A percentile compares a stretch with the other conserved stretches of the same genome.
Conservation (phyloP, 2,797 vertebrate species). For the Acrossocheilus wenchowensis region DNA sequence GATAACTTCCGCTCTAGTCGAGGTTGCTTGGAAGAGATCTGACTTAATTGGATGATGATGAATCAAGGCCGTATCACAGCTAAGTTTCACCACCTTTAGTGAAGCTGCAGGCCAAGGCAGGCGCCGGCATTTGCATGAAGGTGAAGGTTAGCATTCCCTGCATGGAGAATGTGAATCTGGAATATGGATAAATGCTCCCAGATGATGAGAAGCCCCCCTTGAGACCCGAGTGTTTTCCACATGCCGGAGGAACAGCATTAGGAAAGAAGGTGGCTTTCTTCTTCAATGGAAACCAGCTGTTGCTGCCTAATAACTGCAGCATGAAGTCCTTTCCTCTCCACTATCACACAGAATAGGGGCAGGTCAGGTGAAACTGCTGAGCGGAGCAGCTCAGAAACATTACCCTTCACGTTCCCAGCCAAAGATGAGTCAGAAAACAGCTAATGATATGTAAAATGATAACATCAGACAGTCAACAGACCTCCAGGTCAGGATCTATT, state of each 20-base stretch:
- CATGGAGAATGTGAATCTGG: slow-evolving; percentile 55
- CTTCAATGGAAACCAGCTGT: slow-evolving; percentile 63
- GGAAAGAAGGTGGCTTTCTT: slow-evolving; percentile 56
- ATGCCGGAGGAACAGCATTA: slow-evolving; percentile 54
- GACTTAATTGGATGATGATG: background rate
- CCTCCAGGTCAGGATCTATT: background rate
- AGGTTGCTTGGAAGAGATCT: background rate
- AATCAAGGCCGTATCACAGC: background rate
- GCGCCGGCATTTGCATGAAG: slow-evolving; percentile 35
- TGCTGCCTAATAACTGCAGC: slow-evolving; percentile 11
- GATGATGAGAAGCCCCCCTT: slow-evolving; percentile 55
- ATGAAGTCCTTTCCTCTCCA: background rate
- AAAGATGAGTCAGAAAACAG: background rate
- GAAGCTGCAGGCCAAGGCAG: slow-evolving; percentile 38
- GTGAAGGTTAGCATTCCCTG: slow-evolving; percentile 56
- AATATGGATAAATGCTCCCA: slow-evolving; percentile 69
- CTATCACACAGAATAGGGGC: background rate
- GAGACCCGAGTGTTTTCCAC: slow-evolving; percentile 53
- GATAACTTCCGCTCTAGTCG: background rate
- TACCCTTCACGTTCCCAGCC: background rate
- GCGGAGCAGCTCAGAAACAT: background rate
- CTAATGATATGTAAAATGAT: slow-evolving; percentile 4
- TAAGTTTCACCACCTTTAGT: background rate
- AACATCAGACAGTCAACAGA: background rate
- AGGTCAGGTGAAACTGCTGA: background rate